phyloP scores from a whole-genome alignment of 1,140 invertebrate genomes.

The Chionoecetes opilio region DNA sequence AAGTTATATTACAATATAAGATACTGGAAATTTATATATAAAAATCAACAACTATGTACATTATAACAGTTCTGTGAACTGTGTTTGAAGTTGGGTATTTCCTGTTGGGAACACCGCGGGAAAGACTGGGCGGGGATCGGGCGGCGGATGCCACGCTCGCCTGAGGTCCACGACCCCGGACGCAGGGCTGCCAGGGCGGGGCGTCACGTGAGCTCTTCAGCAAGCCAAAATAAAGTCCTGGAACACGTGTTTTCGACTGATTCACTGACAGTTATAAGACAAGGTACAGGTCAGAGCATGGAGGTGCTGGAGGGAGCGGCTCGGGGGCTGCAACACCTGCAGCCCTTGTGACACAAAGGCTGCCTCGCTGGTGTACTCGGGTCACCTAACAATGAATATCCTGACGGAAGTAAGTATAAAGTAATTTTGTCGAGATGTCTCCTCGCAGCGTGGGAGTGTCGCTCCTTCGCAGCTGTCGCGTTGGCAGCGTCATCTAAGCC shows the following conservation, averaged over 20 bases:
- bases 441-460: background rate
- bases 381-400: background rate
- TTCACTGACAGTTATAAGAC: background rate
- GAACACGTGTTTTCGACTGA: background rate
- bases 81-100: conserved; percentile 33
- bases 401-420: too few species aligned
- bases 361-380: background rate
- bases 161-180: background rate
- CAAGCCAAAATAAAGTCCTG: background rate
- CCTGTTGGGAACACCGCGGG: conserved; percentile 35
- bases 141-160: background rate
- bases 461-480: background rate
- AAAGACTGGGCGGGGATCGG: conserved; percentile 55
- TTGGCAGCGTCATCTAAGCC: background rate
- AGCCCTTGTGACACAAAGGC: background rate
- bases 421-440: too few species aligned
- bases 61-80: conserved; percentile 57
- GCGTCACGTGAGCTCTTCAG: background rate
- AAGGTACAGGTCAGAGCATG: background rate
- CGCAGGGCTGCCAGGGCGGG: background rate
- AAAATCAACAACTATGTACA: conserved; percentile 77
- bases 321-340: background rate
- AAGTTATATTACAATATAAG: conserved; percentile 67
- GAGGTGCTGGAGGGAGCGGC: background rate
- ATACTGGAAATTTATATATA: conserved; percentile 71